Evolutionary conservation across 2,113 vertebrate species (phyloP), one percentile per base, ranked within the genome.

Genomic region (Stegostoma tigrinum): DNA sequence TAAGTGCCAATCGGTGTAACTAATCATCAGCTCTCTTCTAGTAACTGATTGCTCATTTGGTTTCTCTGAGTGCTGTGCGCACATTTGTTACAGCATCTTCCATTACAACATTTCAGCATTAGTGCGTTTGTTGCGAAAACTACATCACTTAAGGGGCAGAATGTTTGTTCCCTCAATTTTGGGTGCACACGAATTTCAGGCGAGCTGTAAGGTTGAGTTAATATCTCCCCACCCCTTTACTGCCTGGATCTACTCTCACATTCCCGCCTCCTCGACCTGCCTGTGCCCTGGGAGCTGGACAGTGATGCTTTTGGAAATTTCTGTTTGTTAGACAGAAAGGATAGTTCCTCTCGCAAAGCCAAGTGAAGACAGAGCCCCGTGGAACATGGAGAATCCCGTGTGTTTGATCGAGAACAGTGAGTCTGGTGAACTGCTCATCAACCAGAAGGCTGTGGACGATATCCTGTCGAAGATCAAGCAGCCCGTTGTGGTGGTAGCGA

Each of bases 401-500:
- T 96, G 96, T 68, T 42, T 95, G 64, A 95, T 95, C 14, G 93
- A 95, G 68, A 95, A 67, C 68, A 61, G 61, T 10, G 7, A 67
- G 64, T 38, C 64, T 42, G 68, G 68, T n/a, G 23, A 89, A 55
- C 93, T 95, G n/a, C 19, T 0, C 27, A 42, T 95, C 6, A 95
- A 70, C 34, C 55, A 34, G 23, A 4, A 64, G n/a, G 95, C 78
- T 12, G 0, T 90, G 83, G 38, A 78, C 2, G 0, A 61, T 6
- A 95, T 96, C 91, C 96, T 96, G 85, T 52, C 38, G 27, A 3
- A 83, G 86, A 96, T 96, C 86, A 34, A 19, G 30, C 87, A 96
- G 95, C 96, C 96, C 12, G 96, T 96, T 96, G 96, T 96, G 90
- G 96, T 96, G 93, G 96, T 96, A 52, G 93, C 96, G 7, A 96